Evolutionary conservation across 2,888 invertebrate species (phyloP), one percentile per base, ranked within the genome.

Genomic region (Drosophila suboccidentalis): DNA sequence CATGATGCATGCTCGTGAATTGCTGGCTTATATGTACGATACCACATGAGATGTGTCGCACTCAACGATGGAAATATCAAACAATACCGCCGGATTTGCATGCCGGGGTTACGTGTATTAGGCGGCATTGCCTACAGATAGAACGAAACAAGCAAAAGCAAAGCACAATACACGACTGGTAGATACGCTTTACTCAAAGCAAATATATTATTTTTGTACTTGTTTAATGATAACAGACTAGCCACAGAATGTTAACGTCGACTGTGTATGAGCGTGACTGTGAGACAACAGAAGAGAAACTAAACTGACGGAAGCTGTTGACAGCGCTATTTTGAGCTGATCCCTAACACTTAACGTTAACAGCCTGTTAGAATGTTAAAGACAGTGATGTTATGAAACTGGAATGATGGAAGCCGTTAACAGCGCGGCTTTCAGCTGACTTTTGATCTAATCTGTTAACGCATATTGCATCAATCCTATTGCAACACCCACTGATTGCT

Each of bases 51-150:
- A 86, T 83, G 80, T 88, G 75, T 78, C 72, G 62, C 83, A 71
- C 66, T 86, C 75, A 70, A 55, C 71, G 44, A 46, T 65, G 73
- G 71, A 71, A 71, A 77, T 65, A 71, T 53, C 71, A 62, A 64
- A 80, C 84, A 88, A 88, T 86, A 61, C 71, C 41, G 9, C 11
- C 47, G 61, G 65, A 85, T 82, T 83, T 79, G 71, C 65, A 73
- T 65, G 61, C 54, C 46, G 59, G 58, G 73, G 69, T 70, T 58
- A 68, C 55, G 64, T 26, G 51, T 26, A 54, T 59, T 53, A 41
- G 64, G 47, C 64, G 78, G 63, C 81, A 83, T 73, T 78, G 78
- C 75, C 79, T 60, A 57, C 71, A 79, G 60, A 75, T 55, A 63
- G 57, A 69, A 26, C 39, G 22, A 43, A 54, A 58, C 54, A 44